Evolutionary conservation across 2,888 invertebrate species (phyloP), one percentile per base, ranked within the genome.

Genomic region (Zele albiditarsus): DNA sequence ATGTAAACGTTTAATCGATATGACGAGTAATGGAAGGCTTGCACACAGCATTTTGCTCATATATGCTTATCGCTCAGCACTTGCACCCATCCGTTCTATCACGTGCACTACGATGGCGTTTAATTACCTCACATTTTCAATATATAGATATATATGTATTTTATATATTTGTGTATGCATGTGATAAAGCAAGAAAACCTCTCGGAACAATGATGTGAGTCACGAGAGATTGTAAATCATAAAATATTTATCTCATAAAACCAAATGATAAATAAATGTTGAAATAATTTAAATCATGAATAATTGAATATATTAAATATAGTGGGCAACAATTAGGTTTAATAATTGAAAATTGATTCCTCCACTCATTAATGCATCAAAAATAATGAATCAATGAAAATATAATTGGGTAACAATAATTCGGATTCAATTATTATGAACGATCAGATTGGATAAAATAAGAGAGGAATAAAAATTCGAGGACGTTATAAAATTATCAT

Each of bases 111-210:
- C n/a, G n/a, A 31, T 31, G 62, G 62, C 62, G 31, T 62, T 62
- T 62, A 62, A 62, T 62, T 62, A 31, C 28, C 62, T 62, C 62
- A 62, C 62, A 31, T 62, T 31, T 28, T n/a, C 62, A 46, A 46
- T 46, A 46, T 42, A 42, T 46, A 46, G 3, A 42, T 42, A 42
- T 12, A 42, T 14, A 42, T 42, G 1, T 4, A 1, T 46, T n/a
- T 4, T 46, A n/a, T 46, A 46, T 46, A 16, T 46, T 16, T n/a
- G n/a, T n/a, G 46, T n/a, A n/a, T 46, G 46, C n/a, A 5, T n/a
- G n/a, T 46, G 46, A n/a, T n/a, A 46, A 46, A 46, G n/a, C 16
- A 46, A 42, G 53, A 20, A 31, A 62, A 28, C 14, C 31, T n/a
- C 20, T 31, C 14, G 62, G 27, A 27, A 60, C 60, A 60, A 60